Conservation (phyloP, 2,113 vertebrate genomes). For the Rhynchopsitta pachyrhyncha region DNA sequence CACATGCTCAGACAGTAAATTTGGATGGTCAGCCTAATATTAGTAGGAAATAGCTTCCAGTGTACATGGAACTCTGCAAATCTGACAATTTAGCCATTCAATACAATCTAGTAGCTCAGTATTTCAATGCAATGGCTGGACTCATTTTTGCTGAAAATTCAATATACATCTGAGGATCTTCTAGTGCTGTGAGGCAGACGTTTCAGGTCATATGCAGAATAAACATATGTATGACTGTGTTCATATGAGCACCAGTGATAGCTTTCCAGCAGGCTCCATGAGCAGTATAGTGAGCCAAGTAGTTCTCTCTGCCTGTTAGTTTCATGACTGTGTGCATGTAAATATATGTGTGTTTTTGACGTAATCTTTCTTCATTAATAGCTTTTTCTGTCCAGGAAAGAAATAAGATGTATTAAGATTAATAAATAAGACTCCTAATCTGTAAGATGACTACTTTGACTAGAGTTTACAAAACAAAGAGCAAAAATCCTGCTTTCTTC, state of each 20-base stretch:
- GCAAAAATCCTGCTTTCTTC: neutral
- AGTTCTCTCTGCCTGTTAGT: neutral
- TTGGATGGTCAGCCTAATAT: neutral
- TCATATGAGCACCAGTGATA: neutral
- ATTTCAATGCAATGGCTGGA: neutral
- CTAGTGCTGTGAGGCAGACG: neutral
- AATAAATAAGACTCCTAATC: neutral
- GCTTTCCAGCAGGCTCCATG: neutral
- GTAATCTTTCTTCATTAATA: neutral
- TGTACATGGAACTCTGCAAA: neutral
- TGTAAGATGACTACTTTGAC: neutral
- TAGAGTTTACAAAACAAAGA: neutral
- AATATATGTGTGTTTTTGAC: neutral
- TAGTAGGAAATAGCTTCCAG: neutral
- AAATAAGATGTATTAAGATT: neutral
- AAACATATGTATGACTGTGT: fast-evolving
- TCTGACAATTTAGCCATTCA: neutral
- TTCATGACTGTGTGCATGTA: neutral
- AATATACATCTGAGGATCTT: neutral
- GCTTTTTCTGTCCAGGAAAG: neutral
- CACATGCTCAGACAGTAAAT: neutral
- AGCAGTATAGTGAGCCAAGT: fast-evolving
- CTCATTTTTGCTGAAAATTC: neutral
- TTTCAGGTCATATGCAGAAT: neutral
- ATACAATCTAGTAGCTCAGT: fast-evolving